Evolutionary conservation across 2,888 invertebrate species (phyloP), one percentile per base, ranked within the genome.

Genomic region (Tryphoninae sp.): DNA sequence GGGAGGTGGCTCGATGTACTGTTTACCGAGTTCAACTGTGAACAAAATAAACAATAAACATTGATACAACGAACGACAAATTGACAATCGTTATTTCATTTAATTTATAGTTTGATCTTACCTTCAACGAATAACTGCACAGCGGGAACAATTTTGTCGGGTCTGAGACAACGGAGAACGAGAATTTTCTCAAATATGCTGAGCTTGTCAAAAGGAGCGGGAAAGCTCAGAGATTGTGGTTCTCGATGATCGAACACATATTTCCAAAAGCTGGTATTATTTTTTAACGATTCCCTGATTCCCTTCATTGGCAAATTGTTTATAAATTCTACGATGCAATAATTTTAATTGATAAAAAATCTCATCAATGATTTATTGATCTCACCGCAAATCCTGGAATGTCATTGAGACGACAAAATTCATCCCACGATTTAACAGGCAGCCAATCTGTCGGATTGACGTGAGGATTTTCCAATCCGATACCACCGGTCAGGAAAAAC

Each of bases 1-100:
- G 1, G 97, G 95, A 0, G 98, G 98, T 0, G 98, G 97, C 90
- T 97, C 97, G 51, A 97, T 95, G 91, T 96, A 98, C 88, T 95
- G 93, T 76, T 93, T 94, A 0, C 98, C 98, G 92, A 97, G 93
- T 90, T 96, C 93, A 77, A 92, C 96, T 94, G 89, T 76, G 86
- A 90, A 59, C 19, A 71, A 84, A 77, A 59, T 64, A 84, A 84
- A 64, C n/a, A 78, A 78, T 69, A 62, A 22, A 33, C 78, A 78
- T 9, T 51, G 26, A 51, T 13, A 2, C 7, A 55, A 22, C 55
- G 9, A 33, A 26, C 26, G 26, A n/a, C 0, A 59, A 59, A 51
- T 51, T 1, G 16, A 71, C 16, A n/a, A 4, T 61, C 19, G 11
- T 26, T 11, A 22, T 26, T 45, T 33, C 33, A 33, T 33, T 33